Percentiles rank a stretch among this genome's conserved stretches.
Conservation (phyloP, 1,140 invertebrate genomes). For the Phymastichus coffea region DNA sequence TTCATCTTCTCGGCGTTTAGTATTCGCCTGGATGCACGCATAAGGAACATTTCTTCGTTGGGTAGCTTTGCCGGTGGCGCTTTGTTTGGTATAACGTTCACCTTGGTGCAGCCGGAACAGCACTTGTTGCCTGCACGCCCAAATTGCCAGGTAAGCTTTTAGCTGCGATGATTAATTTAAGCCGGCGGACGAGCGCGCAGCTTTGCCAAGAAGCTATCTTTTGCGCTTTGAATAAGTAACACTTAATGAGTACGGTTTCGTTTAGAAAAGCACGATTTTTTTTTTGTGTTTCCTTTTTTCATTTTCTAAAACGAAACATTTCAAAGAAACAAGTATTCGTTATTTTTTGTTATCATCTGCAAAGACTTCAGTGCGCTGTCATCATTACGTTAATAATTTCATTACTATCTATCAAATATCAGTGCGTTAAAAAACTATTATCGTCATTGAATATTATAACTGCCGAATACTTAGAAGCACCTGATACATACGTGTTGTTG, state of each 20-base stretch:
- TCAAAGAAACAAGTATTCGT: too few species aligned
- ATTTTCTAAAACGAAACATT: too few species aligned
- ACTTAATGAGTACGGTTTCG: neutral
- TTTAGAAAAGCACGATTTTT: neutral
- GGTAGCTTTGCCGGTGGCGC: slow-evolving; percentile 31
- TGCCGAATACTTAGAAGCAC: too few species aligned
- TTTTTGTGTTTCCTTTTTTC: too few species aligned
- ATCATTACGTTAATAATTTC: too few species aligned
- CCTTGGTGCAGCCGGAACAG: slow-evolving; percentile 32
- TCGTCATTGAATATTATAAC: too few species aligned
- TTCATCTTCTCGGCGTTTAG: slow-evolving; percentile 29
- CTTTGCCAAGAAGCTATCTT: neutral
- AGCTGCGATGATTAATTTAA: neutral
- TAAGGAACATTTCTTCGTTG: slow-evolving; percentile 38
- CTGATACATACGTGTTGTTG: too few species aligned
- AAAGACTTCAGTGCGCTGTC: too few species aligned
- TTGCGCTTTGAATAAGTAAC: neutral
- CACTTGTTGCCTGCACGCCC: slow-evolving; percentile 23
- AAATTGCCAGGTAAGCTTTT: neutral
- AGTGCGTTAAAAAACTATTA: too few species aligned
- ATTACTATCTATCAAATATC: too few species aligned
- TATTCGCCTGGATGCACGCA: slow-evolving; percentile 35
- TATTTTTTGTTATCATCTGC: too few species aligned
- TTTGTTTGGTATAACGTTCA: slow-evolving; percentile 36
- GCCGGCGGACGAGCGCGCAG: neutral